Base-by-base conservation (phyloP, 1,140 invertebrate species). In the Monomorium pharaonis region DNA sequence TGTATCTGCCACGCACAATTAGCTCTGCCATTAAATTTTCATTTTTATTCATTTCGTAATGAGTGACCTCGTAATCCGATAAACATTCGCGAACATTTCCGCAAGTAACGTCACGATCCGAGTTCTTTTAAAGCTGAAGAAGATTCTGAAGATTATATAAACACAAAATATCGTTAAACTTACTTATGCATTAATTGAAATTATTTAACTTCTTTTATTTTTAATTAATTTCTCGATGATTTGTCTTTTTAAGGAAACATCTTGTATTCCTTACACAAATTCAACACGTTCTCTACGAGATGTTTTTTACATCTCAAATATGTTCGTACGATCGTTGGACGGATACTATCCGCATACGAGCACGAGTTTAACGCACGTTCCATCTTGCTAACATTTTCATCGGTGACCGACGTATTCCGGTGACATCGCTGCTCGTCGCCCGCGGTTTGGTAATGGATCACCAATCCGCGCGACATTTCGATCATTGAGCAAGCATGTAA, bases 361-460 rank as follows among this genome's bases (percentile, higher is more conserved):
- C 37, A n/a, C n/a, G n/a, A 72, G 65, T 72, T 72, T 30, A 72
- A 77, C 56, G 42, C 72, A 30, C 72, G 72, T 84, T 84, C 74
- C 58, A 84, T 63, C 69, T 76, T 84, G 72, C 81, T 62, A 77
- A 77, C 81, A 65, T 84, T 84, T 84, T 84, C 81, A 54, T 24
- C 81, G 27, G 44, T 84, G 72, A 77, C 60, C 58, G 58, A 63
- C 76, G 56, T 69, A 86, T 86, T 81, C 58, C 78, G 47, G 65
- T 78, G 27, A 67, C 56, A 80, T 86, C 85, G 77, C 58, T 56
- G 74, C 67, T 81, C 63, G 49, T 86, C 56, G 51, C 56, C 27
- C 75, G 83, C 56, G 69, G 65, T 70, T 86, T 67, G 77, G 77
- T 88, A 88, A 88, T 84, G 87, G 51, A 84, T 84, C 51, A 42